phyloP scores from a whole-genome alignment of 2,797 vertebrate species.

The Neoniphon sammara region DNA sequence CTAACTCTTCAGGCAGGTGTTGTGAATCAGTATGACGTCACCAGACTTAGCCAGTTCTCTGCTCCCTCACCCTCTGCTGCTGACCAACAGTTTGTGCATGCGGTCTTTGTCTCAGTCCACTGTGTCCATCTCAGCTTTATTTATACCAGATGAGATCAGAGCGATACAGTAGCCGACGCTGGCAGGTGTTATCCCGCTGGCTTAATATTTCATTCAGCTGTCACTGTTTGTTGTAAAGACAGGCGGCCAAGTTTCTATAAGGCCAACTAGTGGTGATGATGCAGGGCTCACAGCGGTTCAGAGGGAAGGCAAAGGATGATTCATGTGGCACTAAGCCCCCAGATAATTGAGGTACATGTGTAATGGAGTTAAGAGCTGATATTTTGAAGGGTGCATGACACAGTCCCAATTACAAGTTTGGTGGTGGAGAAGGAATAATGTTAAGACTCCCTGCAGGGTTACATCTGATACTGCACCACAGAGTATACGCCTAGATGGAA shows the following conservation, averaged over 20 bases:
- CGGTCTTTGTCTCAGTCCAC: slow-evolving; percentile 55
- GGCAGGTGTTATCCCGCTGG: slow-evolving; percentile 59
- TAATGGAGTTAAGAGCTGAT: slow-evolving; percentile 28
- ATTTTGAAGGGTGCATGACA: slow-evolving; percentile 28
- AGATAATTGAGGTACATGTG: slow-evolving; percentile 41
- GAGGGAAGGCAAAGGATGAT: slow-evolving; percentile 24
- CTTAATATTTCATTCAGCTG: slow-evolving; percentile 49
- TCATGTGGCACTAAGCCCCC: slow-evolving; percentile 30
- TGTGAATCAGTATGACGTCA: slow-evolving; percentile 71
- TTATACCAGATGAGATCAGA: slow-evolving; percentile 57
- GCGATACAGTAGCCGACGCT: slow-evolving; percentile 44
- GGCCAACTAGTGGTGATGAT: slow-evolving; percentile 22
- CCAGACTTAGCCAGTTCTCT: slow-evolving; percentile 57
- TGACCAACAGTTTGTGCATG: slow-evolving; percentile 56
- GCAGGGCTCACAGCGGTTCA: slow-evolving; percentile 20
- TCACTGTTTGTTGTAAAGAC: slow-evolving; percentile 26
- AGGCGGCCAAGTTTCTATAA: slow-evolving; percentile 11
- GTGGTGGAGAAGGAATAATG: slow-evolving; percentile 21
- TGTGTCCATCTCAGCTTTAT: slow-evolving; percentile 58
- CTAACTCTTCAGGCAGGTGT: slow-evolving; percentile 71
- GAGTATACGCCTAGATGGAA: neutral
- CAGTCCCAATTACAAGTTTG: slow-evolving; percentile 22
- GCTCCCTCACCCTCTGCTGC: slow-evolving; percentile 28
- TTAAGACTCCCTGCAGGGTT: slow-evolving; percentile 18
- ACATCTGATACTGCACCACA: neutral